Evolutionary conservation across 1,140 invertebrate species (phyloP), one percentile per base, ranked within the genome.

Genomic region (Habropoda laboriosa): DNA sequence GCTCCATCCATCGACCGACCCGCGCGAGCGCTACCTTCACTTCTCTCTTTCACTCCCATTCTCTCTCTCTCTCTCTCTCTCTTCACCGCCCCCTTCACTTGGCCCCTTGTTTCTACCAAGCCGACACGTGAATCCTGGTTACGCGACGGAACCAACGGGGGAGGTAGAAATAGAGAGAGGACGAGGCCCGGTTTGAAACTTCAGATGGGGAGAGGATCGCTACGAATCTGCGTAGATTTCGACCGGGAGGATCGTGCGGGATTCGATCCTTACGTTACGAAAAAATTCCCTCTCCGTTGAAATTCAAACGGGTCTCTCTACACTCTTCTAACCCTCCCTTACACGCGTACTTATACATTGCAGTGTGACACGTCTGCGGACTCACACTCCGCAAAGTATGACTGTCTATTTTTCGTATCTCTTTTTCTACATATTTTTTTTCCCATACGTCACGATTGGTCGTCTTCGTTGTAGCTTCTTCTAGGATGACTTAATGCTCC

Each of bases 121-220:
- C 79, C 83, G 83, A 86, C 83, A 86, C 85, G 73, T 80, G 83
- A 80, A 77, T 86, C 76, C 85, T 83, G 80, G 75, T 79, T 77
- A 82, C 76, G 77, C 84, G 85, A 86, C 82, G 68, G 74, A 80
- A 51, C 80, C 68, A 76, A 80, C n/a, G 73, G 51, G 80, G 63
- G 64, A 79, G 60, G 63, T 32, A 38, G 72, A 53, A 57, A 74
- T 49, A 76, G 60, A 82, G 60, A 76, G 70, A 75, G 82, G 68
- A 66, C 60, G 64, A 77, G 51, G 57, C 58, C 63, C 35, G 60
- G 74, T 49, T 55, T 42, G 70, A 85, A 85, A 86, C 84, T 85
- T 85, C 85, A 77, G 70, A 71, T 81, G 82, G 82, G 82, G 78
- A 81, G 49, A 83, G n/a, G n/a, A 83, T 85, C 81, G 53, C 60